Evolutionary conservation across 2,888 invertebrate species (phyloP).

Genomic region (Eilema depressum): DNA sequence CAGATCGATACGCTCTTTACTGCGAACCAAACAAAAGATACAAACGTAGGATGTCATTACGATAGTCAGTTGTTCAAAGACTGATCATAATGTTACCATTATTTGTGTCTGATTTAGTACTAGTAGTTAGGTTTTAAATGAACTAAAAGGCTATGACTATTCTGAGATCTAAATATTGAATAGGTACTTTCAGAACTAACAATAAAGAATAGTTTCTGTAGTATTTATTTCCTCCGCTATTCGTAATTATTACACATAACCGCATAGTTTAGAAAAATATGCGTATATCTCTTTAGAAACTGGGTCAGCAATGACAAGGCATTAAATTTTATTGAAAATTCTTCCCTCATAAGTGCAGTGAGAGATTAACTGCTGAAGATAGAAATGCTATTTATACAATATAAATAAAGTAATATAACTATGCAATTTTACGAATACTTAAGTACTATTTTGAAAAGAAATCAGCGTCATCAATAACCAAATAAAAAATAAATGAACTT

Average conservation of each 20-base stretch:
- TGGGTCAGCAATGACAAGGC: neutral
- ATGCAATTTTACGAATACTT: too few species aligned
- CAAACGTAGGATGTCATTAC: neutral
- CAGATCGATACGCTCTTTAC: neutral
- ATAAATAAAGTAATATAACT: too few species aligned
- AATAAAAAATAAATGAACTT: constrained; percentile 9
- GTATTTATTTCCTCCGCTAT: too few species aligned
- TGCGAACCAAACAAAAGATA: neutral
- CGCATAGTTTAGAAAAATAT: neutral
- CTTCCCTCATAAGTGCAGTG: neutral
- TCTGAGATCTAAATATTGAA: too few species aligned
- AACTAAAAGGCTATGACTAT: too few species aligned
- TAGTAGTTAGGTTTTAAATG: too few species aligned
- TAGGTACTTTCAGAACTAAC: too few species aligned
- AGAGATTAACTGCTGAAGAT: neutral
- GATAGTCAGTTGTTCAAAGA: neutral
- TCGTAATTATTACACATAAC: too few species aligned
- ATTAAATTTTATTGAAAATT: constrained; percentile 29
- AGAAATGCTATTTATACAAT: neutral
- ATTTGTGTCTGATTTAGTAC: neutral
- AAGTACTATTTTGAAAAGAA: neutral
- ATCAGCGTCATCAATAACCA: neutral
- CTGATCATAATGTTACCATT: neutral
- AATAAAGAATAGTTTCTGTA: too few species aligned
- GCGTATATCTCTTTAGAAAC: neutral